Conservation (phyloP, 2,888 invertebrate genomes). For the Parnassius apollo region DNA sequence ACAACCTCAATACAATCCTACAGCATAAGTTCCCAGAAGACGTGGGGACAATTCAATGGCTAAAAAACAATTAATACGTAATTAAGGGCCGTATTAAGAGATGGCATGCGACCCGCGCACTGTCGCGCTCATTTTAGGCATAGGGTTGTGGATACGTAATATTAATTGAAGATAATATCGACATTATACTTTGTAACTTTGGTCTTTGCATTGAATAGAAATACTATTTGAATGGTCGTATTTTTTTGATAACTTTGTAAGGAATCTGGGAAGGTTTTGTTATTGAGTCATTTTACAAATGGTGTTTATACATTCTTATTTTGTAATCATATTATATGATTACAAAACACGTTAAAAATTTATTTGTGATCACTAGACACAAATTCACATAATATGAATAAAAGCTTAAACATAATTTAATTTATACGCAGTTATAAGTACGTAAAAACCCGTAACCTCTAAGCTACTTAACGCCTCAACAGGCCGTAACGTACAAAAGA, state of each 20-base stretch:
- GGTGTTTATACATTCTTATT: too few species aligned
- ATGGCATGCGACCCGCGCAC: slow-evolving; percentile 46
- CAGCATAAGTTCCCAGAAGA: slow-evolving; percentile 56
- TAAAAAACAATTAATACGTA: slow-evolving; percentile 78
- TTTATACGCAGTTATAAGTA: slow-evolving; percentile 1
- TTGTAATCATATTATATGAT: not conserved
- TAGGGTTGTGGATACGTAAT: slow-evolving; percentile 45
- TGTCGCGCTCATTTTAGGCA: slow-evolving; percentile 56
- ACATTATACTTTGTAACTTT: slow-evolving; percentile 16
- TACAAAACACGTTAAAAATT: not conserved
- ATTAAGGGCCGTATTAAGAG: slow-evolving; percentile 74
- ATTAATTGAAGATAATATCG: slow-evolving; percentile 33
- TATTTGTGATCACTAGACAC: not conserved
- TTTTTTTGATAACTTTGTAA: not conserved
- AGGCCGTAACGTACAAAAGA: slow-evolving; percentile 43
- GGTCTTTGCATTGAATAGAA: slow-evolving; percentile 16
- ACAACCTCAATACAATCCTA: slow-evolving; percentile 37
- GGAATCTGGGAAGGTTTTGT: not conserved
- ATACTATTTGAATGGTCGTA: not conserved
- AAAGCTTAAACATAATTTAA: too few species aligned
- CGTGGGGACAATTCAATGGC: slow-evolving; percentile 59
- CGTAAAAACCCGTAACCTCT: not conserved
- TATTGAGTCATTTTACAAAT: too few species aligned
- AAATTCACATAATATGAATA: not conserved
- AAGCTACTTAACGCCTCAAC: slow-evolving; percentile 46